Base-by-base conservation (phyloP, 2,797 vertebrate species). In the Cryptoprocta ferox region DNA sequence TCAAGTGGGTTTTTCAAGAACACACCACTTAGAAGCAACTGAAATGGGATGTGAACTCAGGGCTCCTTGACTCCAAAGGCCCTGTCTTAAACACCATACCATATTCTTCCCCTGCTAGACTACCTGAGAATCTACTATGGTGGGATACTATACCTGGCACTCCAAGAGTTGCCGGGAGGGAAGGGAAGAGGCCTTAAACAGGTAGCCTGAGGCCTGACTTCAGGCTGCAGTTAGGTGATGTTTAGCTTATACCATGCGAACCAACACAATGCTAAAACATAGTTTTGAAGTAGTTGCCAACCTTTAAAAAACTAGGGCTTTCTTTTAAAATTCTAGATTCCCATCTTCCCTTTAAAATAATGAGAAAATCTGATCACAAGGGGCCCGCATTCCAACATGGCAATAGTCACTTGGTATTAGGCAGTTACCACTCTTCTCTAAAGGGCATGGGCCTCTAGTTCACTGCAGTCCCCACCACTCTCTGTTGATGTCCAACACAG, bases 291-390 rank as follows among this genome's bases (percentile, higher is more conserved):
- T 53, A 89, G 39, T 50, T 89, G 61, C 15, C 53, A 76, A 82
- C 61, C 71, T 93, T 71, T 82, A 35, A 95, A 95, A 94, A 75
- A 42, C 32, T 78, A 81, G n/a, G 73, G 35, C 45, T 93, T 96
- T 92, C 76, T 80, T 80, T 89, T 89, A 88, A 26, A 93, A 71
- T 65, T 59, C 73, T 86, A 50, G 59, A 48, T 66, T 48, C 9
- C n/a, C 4, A 13, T 15, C 13, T 85, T 56, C 37, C 32, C 35
- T 85, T 93, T 84, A 42, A 70, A 90, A 79, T 75, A 19, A 75
- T 37, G 32, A 88, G 78, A 42, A 89, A 81, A 76, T 50, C 81
- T n/a, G 42, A 42, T 80, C 65, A 79, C 10, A 32, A 68, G 65
- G 61, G 75, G 45, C 73, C 45, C 21, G 37, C 14, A 5, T 28